phyloP scores from a whole-genome alignment of 2,888 invertebrate species.

The Baccha elongata region DNA sequence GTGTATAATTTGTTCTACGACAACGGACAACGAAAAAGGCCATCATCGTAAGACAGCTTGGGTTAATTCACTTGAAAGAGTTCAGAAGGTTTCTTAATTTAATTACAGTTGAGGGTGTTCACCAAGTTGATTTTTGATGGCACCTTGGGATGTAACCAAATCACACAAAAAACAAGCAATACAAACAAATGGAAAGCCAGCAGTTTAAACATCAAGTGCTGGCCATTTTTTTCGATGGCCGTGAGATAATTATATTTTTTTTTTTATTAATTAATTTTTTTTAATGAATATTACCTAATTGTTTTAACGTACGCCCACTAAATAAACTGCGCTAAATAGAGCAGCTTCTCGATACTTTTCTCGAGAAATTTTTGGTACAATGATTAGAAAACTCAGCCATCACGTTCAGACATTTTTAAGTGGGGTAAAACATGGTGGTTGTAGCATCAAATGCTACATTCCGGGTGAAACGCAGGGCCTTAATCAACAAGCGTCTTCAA shows the following conservation, averaged over 20 bases:
- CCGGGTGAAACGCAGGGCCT: too few species aligned
- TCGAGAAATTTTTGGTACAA: too few species aligned
- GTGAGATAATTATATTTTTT: not conserved
- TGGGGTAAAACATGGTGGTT: too few species aligned
- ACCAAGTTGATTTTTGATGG: not conserved
- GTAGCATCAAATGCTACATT: too few species aligned
- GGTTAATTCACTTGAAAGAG: constrained; percentile 25
- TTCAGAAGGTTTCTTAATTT: constrained; percentile 36
- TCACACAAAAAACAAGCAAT: not conserved
- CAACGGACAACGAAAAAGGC: constrained; percentile 23
- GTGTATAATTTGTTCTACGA: constrained; percentile 18
- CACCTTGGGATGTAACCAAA: not conserved
- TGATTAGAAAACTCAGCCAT: too few species aligned
- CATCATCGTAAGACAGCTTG: constrained; percentile 30
- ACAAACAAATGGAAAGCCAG: not conserved
- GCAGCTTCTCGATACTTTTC: too few species aligned
- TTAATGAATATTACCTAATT: too few species aligned
- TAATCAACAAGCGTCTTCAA: too few species aligned
- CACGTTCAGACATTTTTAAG: too few species aligned
- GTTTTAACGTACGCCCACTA: too few species aligned
- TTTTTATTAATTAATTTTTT: too few species aligned
- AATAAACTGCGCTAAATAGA: too few species aligned
- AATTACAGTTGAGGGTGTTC: constrained; percentile 43
- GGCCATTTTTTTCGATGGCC: not conserved
- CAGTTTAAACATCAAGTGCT: constrained; percentile 8